Evolutionary conservation across 1,140 invertebrate genomes (phyloP), one percentile per base, ranked within the genome.

Genomic region (Amphibalanus amphitrite): DNA sequence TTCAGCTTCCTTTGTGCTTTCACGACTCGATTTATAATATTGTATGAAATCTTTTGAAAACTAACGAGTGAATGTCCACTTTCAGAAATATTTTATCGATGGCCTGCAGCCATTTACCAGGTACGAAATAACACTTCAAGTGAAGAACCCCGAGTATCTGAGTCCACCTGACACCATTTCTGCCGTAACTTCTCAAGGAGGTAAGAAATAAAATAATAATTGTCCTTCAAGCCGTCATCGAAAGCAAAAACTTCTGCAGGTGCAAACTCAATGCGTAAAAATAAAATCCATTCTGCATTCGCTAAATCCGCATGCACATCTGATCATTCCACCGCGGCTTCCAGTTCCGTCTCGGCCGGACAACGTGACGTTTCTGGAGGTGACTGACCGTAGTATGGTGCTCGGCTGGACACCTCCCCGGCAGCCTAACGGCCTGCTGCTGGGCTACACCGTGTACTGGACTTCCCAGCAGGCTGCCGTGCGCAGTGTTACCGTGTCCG

Each of bases 261-360:
- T n/a, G n/a, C n/a, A n/a, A n/a, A n/a, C n/a, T n/a, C n/a, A n/a
- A n/a, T n/a, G n/a, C n/a, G n/a, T n/a, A n/a, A n/a, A n/a, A n/a
- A n/a, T n/a, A n/a, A n/a, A n/a, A n/a, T n/a, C n/a, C n/a, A n/a
- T n/a, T n/a, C n/a, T n/a, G n/a, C n/a, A n/a, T n/a, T n/a, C n/a
- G n/a, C n/a, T n/a, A n/a, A n/a, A n/a, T n/a, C n/a, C n/a, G n/a
- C n/a, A n/a, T n/a, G n/a, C n/a, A n/a, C n/a, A n/a, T n/a, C n/a
- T n/a, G n/a, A n/a, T n/a, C n/a, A n/a, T n/a, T 38, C 33, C 33
- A 38, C 33, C 33, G 4, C 33, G 33, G n/a, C n/a, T 69, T 69
- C 29, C 69, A 90, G 90, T 90, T 80, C 90, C 90, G 79, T 89
- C 86, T 79, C 88, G 89, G 78, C 91, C 91, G 70, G 82, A 86